Percentiles rank a stretch among this genome's conserved stretches.
Evolutionary conservation across 1,140 invertebrate species (phyloP).

Genomic region (Helicoverpa armigera): DNA sequence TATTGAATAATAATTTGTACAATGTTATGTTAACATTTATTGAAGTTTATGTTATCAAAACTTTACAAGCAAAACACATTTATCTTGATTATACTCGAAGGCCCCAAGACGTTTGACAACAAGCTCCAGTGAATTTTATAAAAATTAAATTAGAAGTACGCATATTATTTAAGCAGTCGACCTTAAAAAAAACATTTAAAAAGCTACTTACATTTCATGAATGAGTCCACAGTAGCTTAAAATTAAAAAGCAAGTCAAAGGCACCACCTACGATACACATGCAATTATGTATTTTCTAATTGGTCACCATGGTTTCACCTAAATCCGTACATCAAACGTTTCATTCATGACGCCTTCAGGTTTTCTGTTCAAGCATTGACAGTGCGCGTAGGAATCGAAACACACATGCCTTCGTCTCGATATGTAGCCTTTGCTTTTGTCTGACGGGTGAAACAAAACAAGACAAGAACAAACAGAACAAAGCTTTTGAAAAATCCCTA

Average conservation of each 20-base stretch:
- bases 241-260: too few species aligned
- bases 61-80: not conserved
- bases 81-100: not conserved
- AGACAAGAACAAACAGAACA: not conserved
- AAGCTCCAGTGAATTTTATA: too few species aligned
- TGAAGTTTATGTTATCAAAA: not conserved
- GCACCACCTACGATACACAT: too few species aligned
- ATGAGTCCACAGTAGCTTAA: too few species aligned
- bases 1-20: slow-evolving; percentile 2
- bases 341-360: not conserved
- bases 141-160: too few species aligned
- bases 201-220: too few species aligned
- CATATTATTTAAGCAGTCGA: too few species aligned
- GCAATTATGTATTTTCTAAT: too few species aligned
- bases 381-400: not conserved
- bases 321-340: too few species aligned
- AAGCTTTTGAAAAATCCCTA: not conserved
- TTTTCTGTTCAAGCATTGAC: not conserved
- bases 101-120: not conserved
- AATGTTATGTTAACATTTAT: not conserved
- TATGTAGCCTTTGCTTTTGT: not conserved
- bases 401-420: not conserved
- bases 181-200: too few species aligned
- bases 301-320: too few species aligned
- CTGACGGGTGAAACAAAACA: not conserved